Evolutionary conservation across 2,797 vertebrate species (phyloP), one percentile per base, ranked within the genome.

Genomic region (Oreortyx pictus): DNA sequence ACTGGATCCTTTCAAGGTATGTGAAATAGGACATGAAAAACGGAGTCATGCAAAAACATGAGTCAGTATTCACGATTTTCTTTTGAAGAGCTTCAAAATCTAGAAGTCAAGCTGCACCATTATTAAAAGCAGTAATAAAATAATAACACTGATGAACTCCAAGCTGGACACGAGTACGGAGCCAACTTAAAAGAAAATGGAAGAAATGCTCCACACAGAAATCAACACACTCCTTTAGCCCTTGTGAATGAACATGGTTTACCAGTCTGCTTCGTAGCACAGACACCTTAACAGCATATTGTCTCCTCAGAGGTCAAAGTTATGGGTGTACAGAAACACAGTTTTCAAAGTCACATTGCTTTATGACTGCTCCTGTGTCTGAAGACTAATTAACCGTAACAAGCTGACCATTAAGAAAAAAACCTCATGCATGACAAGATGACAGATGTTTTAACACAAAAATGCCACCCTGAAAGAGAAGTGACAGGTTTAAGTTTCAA

Each of bases 331-430:
- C 86, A 88, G 94, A 96, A 97, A 93, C 80, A 81, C 60, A 76
- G 80, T 90, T 96, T 94, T 96, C 96, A 97, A 97, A 97, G 96
- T 95, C 70, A 64, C 94, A 94, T 90, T 95, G 88, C 89, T 97
- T 97, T 95, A 96, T 91, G 92, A 92, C 87, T 95, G 82, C 84
- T 97, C 94, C 88, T 96, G 95, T 19, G 44, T 89, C 74, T 82
- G 81, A 97, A 94, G 94, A 94, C 92, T 97, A 97, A 98, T 97
- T 97, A 98, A 94, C 91, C 95, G 91, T 96, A 95, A 97, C 97
- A 96, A 96, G 92, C 43, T 97, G 97, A 97, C 97, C 97, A 95
- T 94, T 95, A 95, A 72, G 96, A 96, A 95, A 95, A 97, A 94
- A 83, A 91, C 94, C 96, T 96, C 88, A 67, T 87, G 94, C 57